phyloP scores from a whole-genome alignment of 2,797 vertebrate genomes.

The Mastacembelus armatus region DNA sequence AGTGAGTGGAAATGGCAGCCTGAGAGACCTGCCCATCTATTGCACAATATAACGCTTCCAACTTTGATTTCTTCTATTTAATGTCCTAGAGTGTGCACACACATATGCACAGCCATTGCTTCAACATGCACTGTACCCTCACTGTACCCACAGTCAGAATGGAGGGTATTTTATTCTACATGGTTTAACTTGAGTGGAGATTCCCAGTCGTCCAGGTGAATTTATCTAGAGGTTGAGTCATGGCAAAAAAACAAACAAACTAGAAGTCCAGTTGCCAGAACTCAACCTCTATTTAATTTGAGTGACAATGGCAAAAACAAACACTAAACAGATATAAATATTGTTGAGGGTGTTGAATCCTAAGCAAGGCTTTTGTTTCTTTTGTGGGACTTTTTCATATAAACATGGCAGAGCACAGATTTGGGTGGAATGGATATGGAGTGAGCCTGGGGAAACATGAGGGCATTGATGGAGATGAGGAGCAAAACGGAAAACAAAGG shows the following conservation, averaged over 20 bases:
- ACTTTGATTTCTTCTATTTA: slow-evolving; percentile 14
- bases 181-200: slow-evolving; percentile 40
- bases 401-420: slow-evolving; percentile 52
- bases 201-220: no score
- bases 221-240: no score
- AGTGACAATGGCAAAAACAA: slow-evolving; percentile 44
- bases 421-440: slow-evolving; percentile 8
- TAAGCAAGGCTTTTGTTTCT: slow-evolving; percentile 41
- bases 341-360: slow-evolving; percentile 11
- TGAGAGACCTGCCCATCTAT: slow-evolving; percentile 15
- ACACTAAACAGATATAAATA: slow-evolving; percentile 42
- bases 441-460: slow-evolving; percentile 30
- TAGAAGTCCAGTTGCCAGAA: no score
- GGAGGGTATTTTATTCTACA: slow-evolving; percentile 36
- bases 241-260: no score
- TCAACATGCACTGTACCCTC: slow-evolving; percentile 31
- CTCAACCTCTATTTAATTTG: no score
- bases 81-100: slow-evolving; percentile 10
- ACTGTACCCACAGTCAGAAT: no score
- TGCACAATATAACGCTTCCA: slow-evolving; percentile 18
- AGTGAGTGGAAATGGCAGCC: slow-evolving; percentile 54
- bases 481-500: slow-evolving; percentile 68
- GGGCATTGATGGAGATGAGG: slow-evolving; percentile 59
- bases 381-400: slow-evolving; percentile 48
- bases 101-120: slow-evolving; percentile 13